Evolutionary conservation across 2,113 vertebrate species (phyloP).

Genomic region (Talpa occidentalis): DNA sequence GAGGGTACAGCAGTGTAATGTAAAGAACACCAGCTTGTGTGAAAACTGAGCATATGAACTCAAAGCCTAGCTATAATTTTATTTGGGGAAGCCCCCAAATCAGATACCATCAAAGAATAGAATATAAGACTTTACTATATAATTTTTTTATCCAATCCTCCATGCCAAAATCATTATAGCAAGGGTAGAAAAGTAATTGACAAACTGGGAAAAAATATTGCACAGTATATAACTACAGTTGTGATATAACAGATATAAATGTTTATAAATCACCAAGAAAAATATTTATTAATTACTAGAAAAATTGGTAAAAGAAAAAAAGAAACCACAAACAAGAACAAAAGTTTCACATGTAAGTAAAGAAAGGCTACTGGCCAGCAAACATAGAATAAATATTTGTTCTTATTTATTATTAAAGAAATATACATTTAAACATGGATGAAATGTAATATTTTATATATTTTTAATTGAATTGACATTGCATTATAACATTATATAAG

Average conservation of each 20-base stretch:
- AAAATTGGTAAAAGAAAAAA: not conserved
- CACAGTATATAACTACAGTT: not conserved
- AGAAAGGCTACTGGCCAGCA: not conserved
- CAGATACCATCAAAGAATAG: constrained; percentile 7
- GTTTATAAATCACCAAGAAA: not conserved
- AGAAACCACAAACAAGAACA: not conserved
- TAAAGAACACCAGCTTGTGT: not conserved
- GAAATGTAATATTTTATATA: not conserved
- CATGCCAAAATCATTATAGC: not conserved
- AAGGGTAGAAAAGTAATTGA: constrained; percentile 27
- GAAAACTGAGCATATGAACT: not conserved
- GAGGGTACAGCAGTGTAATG: not conserved
- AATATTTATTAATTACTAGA: not conserved
- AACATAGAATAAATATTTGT: not conserved
- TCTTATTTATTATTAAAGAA: not conserved
- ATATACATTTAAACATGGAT: not conserved
- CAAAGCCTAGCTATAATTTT: not conserved
- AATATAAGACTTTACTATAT: not conserved
- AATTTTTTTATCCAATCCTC: not conserved
- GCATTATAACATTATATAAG: too few relatives aligned
- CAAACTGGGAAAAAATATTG: not conserved
- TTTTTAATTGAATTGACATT: too few relatives aligned
- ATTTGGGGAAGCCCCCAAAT: not conserved
- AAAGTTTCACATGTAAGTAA: not conserved
- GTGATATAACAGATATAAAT: not conserved